Conservation (phyloP, 2,797 vertebrate species). For the Echiichthys vipera region DNA sequence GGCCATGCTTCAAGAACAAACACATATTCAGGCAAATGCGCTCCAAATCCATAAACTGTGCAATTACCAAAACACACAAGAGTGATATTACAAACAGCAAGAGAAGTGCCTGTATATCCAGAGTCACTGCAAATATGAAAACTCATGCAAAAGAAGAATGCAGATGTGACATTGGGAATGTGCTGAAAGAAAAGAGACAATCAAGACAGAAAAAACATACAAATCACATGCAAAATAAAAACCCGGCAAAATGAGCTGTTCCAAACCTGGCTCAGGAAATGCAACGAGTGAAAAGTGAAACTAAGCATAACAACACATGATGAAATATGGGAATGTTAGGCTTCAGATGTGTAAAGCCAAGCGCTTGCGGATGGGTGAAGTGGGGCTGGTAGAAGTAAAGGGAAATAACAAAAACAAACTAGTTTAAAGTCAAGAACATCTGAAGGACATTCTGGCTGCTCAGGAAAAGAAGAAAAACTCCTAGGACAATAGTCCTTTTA, state of each 20-base stretch:
- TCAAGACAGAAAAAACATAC: neutral
- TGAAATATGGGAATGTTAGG: too few relatives aligned
- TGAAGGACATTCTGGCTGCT: too few relatives aligned
- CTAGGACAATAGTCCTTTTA: too few relatives aligned
- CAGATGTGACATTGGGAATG: slow-evolving; percentile 12
- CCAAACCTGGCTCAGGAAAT: too few relatives aligned
- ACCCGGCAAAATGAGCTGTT: slow-evolving; percentile 5
- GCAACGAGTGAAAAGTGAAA: too few relatives aligned
- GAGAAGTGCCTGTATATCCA: slow-evolving; percentile 7
- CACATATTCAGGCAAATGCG: slow-evolving; percentile 18
- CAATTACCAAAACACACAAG: slow-evolving; percentile 41
- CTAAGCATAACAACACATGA: too few relatives aligned
- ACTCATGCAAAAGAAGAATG: neutral
- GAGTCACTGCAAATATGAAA: slow-evolving; percentile 24
- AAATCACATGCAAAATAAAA: neutral
- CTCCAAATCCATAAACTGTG: slow-evolving; percentile 29
- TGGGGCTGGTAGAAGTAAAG: too few relatives aligned
- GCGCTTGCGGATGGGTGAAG: too few relatives aligned
- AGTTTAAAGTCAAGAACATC: too few relatives aligned
- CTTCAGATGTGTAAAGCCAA: too few relatives aligned
- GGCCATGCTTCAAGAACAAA: slow-evolving; percentile 25
- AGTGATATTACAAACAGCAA: slow-evolving; percentile 3
- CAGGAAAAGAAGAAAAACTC: too few relatives aligned
- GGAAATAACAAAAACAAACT: too few relatives aligned
- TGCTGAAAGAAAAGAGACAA: slow-evolving; percentile 6